A percentile compares a stretch with the other conserved stretches of the same genome.
Evolutionary conservation across 2,797 vertebrate species (phyloP).

Genomic region (Tamandua tetradactyla): DNA sequence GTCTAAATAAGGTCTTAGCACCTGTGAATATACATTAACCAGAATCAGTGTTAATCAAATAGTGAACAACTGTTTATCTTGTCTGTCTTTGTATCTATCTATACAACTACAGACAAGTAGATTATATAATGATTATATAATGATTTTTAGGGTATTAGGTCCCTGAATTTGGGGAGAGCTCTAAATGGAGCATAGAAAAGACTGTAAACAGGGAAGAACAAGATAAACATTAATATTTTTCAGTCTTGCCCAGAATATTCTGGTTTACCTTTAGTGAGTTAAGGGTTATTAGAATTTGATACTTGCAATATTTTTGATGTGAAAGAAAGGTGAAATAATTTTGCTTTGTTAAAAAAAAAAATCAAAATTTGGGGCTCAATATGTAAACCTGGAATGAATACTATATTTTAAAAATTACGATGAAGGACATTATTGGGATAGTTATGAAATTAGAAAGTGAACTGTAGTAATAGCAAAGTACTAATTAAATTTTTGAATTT

Average conservation of each 20-base stretch:
- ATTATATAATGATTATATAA: not conserved
- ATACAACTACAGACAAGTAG: not conserved
- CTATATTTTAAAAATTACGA: not conserved
- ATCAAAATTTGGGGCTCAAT: not conserved
- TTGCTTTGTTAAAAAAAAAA: slow-evolving; percentile 43
- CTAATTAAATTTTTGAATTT: slow-evolving; percentile 26
- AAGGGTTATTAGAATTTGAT: slow-evolving; percentile 13
- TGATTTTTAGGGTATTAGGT: not conserved
- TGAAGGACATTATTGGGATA: too few relatives aligned
- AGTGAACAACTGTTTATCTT: not conserved
- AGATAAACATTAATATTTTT: slow-evolving; percentile 6
- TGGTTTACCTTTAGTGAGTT: not conserved
- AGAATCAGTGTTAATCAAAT: not conserved
- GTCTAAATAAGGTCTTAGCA: not conserved
- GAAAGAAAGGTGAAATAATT: slow-evolving; percentile 11
- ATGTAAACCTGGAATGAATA: not conserved
- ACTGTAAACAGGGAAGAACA: not conserved
- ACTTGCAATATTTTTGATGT: not conserved
- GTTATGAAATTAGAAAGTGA: not conserved
- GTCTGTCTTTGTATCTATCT: not conserved
- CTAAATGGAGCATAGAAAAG: not conserved
- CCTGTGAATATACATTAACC: not conserved
- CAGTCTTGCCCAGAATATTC: not conserved
- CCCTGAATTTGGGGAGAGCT: not conserved
- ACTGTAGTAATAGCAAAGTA: not conserved